A percentile compares a stretch with the other conserved stretches of the same genome.
phyloP scores from a whole-genome alignment of 2,888 invertebrate genomes.

The Neoascia interrupta region DNA sequence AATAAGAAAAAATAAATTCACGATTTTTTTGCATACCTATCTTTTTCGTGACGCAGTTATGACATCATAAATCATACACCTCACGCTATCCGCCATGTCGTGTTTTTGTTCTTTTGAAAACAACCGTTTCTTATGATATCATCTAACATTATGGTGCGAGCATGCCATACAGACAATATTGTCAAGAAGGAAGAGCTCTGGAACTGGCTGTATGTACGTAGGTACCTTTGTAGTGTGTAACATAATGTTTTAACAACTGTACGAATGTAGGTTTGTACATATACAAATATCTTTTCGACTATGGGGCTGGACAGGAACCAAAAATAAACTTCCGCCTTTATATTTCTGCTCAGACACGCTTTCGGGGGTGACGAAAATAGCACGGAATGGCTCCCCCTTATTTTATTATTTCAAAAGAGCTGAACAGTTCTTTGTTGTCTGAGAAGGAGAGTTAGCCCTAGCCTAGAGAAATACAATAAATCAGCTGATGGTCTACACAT shows the following conservation, averaged over 20 bases:
- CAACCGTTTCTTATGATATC: conserved; percentile 28
- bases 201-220: background rate
- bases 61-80: conserved; percentile 15
- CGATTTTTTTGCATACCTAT: conserved; percentile 12
- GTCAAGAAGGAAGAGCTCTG: conserved; percentile 14
- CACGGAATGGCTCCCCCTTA: background rate
- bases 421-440: conserved; percentile 27
- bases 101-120: background rate
- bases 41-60: conserved; percentile 25
- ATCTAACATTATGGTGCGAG: conserved; percentile 5
- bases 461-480: conserved; percentile 5
- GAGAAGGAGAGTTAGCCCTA: conserved; percentile 6
- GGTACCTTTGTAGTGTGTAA: background rate
- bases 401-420: background rate
- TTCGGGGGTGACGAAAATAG: conserved; percentile 39
- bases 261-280: no score
- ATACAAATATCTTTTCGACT: no score
- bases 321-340: no score
- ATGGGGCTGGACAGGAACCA: conserved; percentile 9
- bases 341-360: background rate
- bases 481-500: conserved; percentile 34
- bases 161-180: background rate
- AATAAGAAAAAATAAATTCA: no score
- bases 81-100: background rate
- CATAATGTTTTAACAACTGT: no score